phyloP scores from a whole-genome alignment of 2,797 vertebrate genomes.

The Callimico goeldii region DNA sequence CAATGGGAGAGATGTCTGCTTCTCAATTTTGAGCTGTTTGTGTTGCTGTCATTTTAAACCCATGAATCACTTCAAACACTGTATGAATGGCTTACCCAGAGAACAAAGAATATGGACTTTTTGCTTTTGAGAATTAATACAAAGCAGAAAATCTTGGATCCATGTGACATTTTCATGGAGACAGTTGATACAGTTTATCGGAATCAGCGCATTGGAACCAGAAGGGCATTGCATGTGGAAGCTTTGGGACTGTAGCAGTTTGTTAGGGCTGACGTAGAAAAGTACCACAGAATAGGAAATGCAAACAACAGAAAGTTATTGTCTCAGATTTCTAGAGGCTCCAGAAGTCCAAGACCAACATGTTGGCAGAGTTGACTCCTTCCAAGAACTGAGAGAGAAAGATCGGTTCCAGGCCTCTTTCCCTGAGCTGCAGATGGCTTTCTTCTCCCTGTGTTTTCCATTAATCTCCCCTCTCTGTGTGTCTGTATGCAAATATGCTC shows the following conservation, averaged over 20 bases:
- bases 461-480: fast-evolving
- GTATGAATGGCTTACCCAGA: neutral
- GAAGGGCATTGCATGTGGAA: neutral
- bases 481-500: neutral
- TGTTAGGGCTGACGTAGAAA: neutral
- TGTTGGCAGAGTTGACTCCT: neutral
- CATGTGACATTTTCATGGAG: neutral
- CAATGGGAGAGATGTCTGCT: neutral
- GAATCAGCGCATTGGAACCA: neutral
- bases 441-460: neutral
- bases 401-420: neutral
- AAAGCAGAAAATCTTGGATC: neutral
- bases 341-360: neutral
- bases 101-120: neutral
- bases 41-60: neutral
- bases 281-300: no score
- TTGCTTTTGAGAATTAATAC: neutral
- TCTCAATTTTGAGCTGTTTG: neutral
- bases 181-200: neutral
- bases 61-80: neutral
- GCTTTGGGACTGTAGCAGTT: fast-evolving
- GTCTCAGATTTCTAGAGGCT: neutral
- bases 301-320: neutral
- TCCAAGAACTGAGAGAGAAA: neutral
- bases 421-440: neutral